These are phyloP conservation scores for Pangasianodon hypophthalmus DNA, from an alignment of 2,113 vertebrate species.

Conservation along the genomic window DNA sequence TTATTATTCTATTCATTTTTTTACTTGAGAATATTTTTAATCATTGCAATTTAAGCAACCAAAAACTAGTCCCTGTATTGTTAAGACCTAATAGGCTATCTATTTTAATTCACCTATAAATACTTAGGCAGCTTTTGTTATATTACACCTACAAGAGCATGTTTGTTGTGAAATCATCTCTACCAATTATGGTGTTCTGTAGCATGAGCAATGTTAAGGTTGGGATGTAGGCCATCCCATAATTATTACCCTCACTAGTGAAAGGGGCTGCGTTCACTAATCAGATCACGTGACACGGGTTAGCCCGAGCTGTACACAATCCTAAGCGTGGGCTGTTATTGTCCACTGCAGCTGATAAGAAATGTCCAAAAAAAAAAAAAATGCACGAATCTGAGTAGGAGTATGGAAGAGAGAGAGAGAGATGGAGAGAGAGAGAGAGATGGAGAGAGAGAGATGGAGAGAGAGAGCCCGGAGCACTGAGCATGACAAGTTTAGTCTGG, in stretches of 20 bases:
- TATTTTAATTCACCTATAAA: neutral
- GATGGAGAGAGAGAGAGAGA: neutral
- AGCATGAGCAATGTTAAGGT: neutral
- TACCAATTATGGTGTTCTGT: neutral
- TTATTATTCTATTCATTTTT: neutral
- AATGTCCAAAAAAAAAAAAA: neutral
- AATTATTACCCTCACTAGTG: neutral
- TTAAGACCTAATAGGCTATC: neutral
- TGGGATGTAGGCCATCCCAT: neutral
- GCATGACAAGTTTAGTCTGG: slow-evolving; percentile 47
- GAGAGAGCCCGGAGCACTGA: slow-evolving; percentile 27
- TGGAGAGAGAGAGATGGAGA: slow-evolving; percentile 18
- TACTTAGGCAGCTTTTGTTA: neutral
- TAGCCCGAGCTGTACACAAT: neutral
- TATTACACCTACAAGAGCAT: neutral
- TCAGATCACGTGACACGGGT: neutral
- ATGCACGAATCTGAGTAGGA: slow-evolving; percentile 1
- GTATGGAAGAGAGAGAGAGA: neutral
- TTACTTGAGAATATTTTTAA: neutral
- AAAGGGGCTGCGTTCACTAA: slow-evolving; percentile 15
- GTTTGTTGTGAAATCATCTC: neutral
- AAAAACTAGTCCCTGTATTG: neutral
- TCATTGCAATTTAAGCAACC: neutral
- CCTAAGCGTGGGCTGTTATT: slow-evolving; percentile 13
- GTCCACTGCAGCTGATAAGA: slow-evolving; percentile 19